phyloP scores from a whole-genome alignment of 2,113 vertebrate species.

The Nothocercus nigrocapillus region DNA sequence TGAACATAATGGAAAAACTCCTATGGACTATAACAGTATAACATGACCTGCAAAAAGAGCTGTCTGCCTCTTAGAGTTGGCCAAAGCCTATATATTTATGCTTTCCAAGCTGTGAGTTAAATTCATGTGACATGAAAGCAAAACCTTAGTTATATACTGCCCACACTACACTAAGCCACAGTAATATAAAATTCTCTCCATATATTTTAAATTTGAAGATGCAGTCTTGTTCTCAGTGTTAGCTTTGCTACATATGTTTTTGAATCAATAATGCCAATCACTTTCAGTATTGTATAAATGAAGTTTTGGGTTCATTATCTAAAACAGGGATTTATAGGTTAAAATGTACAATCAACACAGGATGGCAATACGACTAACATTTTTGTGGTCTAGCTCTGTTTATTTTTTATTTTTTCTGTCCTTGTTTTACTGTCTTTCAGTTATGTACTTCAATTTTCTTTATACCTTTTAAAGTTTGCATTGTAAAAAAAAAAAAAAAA shows the following conservation, averaged over 20 bases:
- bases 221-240: not conserved
- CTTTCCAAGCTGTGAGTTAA: conserved; percentile 4
- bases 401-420: not conserved
- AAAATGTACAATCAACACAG: not conserved
- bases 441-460: not conserved
- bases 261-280: not conserved
- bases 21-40: not conserved
- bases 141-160: not conserved
- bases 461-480: not conserved
- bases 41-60: not conserved
- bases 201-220: not conserved
- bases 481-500: not conserved
- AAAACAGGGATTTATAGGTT: not conserved
- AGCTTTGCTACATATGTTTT: not conserved
- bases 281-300: not conserved
- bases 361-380: not conserved
- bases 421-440: not conserved
- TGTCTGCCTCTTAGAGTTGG: not conserved
- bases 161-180: not conserved
- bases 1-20: conserved; percentile 9
- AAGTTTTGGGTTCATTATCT: not conserved
- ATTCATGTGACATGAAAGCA: not conserved
- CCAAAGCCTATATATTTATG: not conserved
- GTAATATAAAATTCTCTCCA: not conserved
- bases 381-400: not conserved